A percentile compares a stretch with the other conserved stretches of the same genome.
Evolutionary conservation across 2,797 vertebrate genomes (phyloP).

Genomic region (Ammospiza maritima): DNA sequence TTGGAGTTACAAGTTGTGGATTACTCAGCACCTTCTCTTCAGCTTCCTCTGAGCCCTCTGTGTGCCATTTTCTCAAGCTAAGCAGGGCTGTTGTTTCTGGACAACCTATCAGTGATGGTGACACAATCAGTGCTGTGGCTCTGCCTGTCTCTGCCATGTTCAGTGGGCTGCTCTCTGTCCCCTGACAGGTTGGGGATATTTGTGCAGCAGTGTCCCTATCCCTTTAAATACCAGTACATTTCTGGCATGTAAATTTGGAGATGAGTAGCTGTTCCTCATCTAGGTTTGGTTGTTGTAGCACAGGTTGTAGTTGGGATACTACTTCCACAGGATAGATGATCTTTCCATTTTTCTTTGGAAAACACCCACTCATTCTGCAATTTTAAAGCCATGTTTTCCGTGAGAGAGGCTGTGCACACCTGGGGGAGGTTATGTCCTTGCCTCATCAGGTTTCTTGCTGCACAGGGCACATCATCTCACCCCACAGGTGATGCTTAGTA

Average conservation of each 20-base stretch:
- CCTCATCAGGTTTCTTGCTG: background rate
- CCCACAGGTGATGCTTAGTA: background rate
- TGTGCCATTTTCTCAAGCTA: background rate
- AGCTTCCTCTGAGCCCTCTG: background rate
- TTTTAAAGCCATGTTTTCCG: background rate
- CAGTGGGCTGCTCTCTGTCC: background rate
- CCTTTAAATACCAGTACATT: background rate
- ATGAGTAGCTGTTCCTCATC: background rate
- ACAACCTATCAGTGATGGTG: background rate
- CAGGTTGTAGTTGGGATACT: background rate
- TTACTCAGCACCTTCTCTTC: background rate
- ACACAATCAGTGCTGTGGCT: background rate
- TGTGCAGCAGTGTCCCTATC: background rate
- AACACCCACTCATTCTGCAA: background rate
- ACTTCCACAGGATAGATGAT: background rate
- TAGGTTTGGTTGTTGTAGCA: background rate
- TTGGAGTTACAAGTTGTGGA: background rate
- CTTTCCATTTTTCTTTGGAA: background rate
- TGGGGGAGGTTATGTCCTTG: background rate
- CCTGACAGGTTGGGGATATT: background rate
- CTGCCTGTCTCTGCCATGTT: background rate
- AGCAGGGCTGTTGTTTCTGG: background rate
- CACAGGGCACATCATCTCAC: background rate
- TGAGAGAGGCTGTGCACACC: background rate
- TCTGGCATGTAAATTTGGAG: background rate